A percentile compares a stretch with the other conserved stretches of the same genome.
These are phyloP conservation scores for Alentia gelatinosa DNA, from an alignment of 2,888 invertebrate genomes.

Conservation along the genomic window DNA sequence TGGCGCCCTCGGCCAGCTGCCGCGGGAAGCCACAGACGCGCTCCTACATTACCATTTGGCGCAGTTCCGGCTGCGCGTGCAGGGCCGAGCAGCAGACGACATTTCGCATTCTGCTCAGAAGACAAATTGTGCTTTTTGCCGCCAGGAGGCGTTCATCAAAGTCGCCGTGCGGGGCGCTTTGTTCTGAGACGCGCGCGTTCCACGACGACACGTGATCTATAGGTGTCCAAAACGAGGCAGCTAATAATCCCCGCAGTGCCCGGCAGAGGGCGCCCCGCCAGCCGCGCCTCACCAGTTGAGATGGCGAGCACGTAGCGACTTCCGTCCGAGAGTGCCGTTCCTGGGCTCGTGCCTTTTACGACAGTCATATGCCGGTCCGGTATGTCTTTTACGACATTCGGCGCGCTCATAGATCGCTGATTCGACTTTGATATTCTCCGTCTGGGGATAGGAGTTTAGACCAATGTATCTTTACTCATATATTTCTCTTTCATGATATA, in stretches of 20 bases:
- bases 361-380: background rate
- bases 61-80: background rate
- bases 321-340: background rate
- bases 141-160: conserved; percentile 10
- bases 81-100: background rate
- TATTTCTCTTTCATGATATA: no score
- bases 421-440: no score
- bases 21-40: background rate
- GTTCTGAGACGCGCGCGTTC: background rate
- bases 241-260: background rate
- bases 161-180: background rate
- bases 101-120: conserved; percentile 24
- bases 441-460: no score
- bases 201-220: background rate
- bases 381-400: background rate
- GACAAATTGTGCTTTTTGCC: background rate
- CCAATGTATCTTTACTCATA: no score
- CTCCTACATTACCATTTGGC: background rate
- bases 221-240: background rate
- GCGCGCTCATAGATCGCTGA: background rate
- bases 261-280: background rate
- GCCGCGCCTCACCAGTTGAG: background rate
- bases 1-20: background rate
- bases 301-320: background rate
- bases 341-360: background rate